Conservation (phyloP, 2,888 invertebrate species). For the Cephus nigrinus region DNA sequence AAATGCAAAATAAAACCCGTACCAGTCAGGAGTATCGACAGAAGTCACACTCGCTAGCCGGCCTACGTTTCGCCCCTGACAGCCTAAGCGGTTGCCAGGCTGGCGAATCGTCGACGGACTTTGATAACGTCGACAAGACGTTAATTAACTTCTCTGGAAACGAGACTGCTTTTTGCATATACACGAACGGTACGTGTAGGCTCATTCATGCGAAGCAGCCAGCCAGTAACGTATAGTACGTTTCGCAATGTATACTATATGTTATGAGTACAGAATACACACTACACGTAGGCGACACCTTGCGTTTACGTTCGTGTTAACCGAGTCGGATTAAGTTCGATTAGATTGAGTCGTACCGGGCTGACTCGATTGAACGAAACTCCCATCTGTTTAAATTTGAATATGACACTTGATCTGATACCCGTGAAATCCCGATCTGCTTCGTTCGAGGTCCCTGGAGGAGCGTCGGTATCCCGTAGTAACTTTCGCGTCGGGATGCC, state of each 20-base stretch:
- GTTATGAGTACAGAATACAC: not conserved
- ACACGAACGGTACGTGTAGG: constrained; percentile 17
- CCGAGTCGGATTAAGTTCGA: not conserved
- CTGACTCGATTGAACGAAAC: constrained; percentile 54
- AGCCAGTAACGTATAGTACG: not conserved
- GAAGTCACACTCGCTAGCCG: not conserved
- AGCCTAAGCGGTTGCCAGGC: not conserved
- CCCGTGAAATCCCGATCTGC: constrained; percentile 12
- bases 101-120: not conserved
- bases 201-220: not conserved
- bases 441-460: not conserved
- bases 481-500: not conserved
- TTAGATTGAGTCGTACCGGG: constrained; percentile 15
- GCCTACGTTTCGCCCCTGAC: not conserved
- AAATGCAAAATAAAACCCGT: no score
- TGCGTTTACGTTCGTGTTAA: not conserved
- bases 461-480: not conserved
- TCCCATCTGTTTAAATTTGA: constrained; percentile 58
- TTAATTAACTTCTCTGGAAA: constrained; percentile 41
- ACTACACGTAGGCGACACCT: not conserved
- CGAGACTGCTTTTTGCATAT: constrained; percentile 34
- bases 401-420: constrained; percentile 41
- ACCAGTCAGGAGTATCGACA: not conserved
- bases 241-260: not conserved
- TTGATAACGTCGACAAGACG: not conserved